Base-by-base conservation (phyloP, 2,113 vertebrate genomes). In the Phaethornis superciliosus region DNA sequence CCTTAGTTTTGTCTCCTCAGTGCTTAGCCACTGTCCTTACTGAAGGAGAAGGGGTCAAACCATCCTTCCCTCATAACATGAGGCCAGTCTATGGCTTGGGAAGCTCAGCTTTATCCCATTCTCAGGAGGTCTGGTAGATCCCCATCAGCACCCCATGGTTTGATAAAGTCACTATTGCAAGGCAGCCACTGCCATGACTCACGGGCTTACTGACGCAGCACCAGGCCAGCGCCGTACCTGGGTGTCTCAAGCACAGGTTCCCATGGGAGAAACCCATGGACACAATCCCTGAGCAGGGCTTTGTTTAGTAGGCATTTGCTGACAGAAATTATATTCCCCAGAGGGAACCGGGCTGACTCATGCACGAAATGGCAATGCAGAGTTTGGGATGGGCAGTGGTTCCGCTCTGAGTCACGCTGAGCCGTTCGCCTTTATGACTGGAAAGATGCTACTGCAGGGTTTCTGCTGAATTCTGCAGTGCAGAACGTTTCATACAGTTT, bases 151-250 rank as follows among this genome's bases (percentile, higher is more conserved):
- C 12, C 22, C 27, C 6, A 0, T 12, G 42, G 44, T 44, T 17
- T 83, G 75, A 74, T 44, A 40, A 65, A 90, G 76, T 56, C 72
- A 46, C 22, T 22, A 16, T 12, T 49, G 55, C 65, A 20, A 54
- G 64, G 76, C 77, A 85, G n/a, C 27, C 49, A 4, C 16, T 1
- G 0, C 68, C 6, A 0, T 83, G 93, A 91, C 63, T 82, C 94
- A 86, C 0, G 0, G 74, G 4, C 44, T 67, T 64, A n/a, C 40
- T 20, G 52, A 35, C 0, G 0, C 0, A 0, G 10, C 49, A 69
- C 79, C 55, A 71, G 85, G 23, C 79, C 85, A 75, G 79, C 0
- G 0, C 37, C 0, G 0, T 60, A 12, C 21, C 63, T 0, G 0
- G 4, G 6, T 76, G 80, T 71, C 88, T 90, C 71, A 76, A 88